Conservation (phyloP, 2,113 vertebrate genomes). For the Dipodomys spectabilis region DNA sequence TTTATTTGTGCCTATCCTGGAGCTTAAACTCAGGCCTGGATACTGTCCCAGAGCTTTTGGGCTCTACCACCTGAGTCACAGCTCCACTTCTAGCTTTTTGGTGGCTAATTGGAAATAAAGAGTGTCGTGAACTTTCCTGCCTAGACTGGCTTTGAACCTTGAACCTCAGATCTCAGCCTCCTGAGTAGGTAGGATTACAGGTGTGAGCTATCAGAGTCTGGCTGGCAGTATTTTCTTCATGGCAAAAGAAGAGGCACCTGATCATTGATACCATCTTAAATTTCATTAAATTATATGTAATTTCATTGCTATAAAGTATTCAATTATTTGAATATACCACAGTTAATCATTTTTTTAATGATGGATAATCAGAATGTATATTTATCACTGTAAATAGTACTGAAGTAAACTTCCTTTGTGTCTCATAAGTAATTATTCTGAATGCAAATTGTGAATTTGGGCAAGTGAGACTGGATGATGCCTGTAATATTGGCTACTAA, state of each 20-base stretch:
- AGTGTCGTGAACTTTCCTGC: no score
- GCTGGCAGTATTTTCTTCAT: conserved; percentile 14
- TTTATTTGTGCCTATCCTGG: no score
- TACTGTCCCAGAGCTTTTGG: no score
- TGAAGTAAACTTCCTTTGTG: background rate
- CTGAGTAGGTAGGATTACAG: no score
- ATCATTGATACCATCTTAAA: background rate
- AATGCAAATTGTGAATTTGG: background rate
- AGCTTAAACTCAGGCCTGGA: no score
- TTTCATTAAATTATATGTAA: conserved; percentile 11
- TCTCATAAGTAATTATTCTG: background rate
- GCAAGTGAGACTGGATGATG: no score
- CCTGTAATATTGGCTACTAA: no score
- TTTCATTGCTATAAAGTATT: background rate
- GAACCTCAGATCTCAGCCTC: background rate
- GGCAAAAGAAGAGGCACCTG: background rate
- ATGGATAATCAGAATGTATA: background rate
- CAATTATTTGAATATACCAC: background rate
- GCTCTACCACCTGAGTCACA: no score
- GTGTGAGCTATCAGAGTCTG: background rate
- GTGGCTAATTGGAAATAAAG: no score
- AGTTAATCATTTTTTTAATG: conserved; percentile 15
- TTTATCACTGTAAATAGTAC: background rate
- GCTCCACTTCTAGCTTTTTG: no score
- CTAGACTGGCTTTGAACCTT: background rate